Percentiles rank a stretch among this genome's conserved stretches.
Evolutionary conservation across 2,113 vertebrate species (phyloP).

Genomic region (Pionites leucogaster): DNA sequence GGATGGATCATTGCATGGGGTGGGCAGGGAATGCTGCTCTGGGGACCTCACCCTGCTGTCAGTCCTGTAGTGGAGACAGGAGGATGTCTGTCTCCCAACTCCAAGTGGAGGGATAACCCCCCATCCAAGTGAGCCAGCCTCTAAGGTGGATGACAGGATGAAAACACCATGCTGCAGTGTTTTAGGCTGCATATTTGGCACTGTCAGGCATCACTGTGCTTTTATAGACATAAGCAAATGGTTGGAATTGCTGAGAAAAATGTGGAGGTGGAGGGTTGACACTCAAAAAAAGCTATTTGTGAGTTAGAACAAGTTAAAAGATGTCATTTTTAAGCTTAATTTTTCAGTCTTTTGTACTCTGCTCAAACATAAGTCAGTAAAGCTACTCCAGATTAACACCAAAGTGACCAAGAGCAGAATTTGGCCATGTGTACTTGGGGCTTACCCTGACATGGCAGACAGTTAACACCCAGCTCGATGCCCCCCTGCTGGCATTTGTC

Average conservation of each 20-base stretch:
- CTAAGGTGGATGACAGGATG: neutral
- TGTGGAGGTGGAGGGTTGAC: neutral
- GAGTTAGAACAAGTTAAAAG: neutral
- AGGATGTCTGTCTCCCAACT: neutral
- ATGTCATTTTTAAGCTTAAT: neutral
- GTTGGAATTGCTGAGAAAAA: neutral
- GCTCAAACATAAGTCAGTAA: neutral
- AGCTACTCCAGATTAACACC: neutral
- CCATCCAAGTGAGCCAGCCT: too few species aligned
- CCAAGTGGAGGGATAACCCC: too few species aligned
- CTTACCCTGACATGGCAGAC: neutral
- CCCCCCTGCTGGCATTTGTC: neutral
- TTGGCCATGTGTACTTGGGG: accelerated
- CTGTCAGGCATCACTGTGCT: neutral
- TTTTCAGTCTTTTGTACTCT: neutral
- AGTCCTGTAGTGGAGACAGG: neutral
- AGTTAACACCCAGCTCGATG: neutral
- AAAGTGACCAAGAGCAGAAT: neutral
- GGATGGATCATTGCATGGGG: neutral
- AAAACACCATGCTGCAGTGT: neutral
- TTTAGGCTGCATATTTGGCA: neutral
- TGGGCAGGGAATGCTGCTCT: neutral
- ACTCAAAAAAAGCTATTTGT: neutral
- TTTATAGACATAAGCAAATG: neutral
- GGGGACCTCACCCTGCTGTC: neutral